Conservation (phyloP, 2,888 invertebrate genomes). For the Drosophila diplacantha region DNA sequence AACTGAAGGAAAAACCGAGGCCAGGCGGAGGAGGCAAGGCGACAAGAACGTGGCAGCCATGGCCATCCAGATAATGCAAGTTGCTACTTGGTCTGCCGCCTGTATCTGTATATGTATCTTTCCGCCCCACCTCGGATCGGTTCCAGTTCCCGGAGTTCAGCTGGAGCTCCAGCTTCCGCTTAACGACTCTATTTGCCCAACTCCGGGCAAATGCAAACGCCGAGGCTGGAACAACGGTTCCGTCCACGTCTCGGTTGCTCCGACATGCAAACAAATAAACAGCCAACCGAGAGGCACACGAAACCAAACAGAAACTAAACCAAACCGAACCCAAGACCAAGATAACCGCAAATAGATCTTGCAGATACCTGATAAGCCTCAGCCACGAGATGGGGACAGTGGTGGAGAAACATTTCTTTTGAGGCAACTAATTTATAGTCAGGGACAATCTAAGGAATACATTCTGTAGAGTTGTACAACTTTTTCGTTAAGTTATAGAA, state of each 20-base stretch:
- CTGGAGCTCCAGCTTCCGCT: constrained; percentile 41
- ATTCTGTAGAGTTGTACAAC: neutral
- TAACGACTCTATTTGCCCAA: constrained; percentile 68
- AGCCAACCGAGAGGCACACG: constrained; percentile 38
- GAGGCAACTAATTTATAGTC: neutral
- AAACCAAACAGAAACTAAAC: constrained; percentile 50
- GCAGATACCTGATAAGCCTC: constrained; percentile 54
- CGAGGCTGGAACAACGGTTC: constrained; percentile 15
- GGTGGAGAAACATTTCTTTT: neutral
- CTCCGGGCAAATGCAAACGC: constrained; percentile 65
- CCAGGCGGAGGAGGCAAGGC: neutral
- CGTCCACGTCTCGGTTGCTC: constrained; percentile 23
- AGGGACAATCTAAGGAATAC: neutral
- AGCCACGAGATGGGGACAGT: constrained; percentile 21
- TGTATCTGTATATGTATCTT: constrained; percentile 1
- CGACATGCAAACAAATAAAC: constrained; percentile 45
- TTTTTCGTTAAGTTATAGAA: neutral
- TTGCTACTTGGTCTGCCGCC: constrained; percentile 37
- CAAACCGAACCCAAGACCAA: constrained; percentile 44
- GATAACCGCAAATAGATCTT: constrained; percentile 67
- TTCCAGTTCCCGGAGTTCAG: constrained; percentile 20
- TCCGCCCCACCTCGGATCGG: constrained; percentile 24
- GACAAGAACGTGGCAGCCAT: constrained; percentile 44
- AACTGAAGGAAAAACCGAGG: constrained; percentile 49
- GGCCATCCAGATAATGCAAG: constrained; percentile 56